Evolutionary conservation across 2,888 invertebrate genomes (phyloP).

Genomic region (Lymantria dispar): DNA sequence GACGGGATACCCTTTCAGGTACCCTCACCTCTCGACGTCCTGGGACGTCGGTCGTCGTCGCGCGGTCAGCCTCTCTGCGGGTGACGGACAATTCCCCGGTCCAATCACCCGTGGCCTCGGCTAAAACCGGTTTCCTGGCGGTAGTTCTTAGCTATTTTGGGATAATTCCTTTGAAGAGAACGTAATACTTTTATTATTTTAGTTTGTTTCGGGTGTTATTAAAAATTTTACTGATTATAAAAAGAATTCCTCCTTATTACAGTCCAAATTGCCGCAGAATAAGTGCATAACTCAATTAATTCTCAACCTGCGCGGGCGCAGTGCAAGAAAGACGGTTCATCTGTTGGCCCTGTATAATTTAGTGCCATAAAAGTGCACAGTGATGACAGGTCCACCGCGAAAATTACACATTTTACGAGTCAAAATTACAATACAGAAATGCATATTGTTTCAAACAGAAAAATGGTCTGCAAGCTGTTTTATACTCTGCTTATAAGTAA

Average conservation of each 20-base stretch:
- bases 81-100: no score
- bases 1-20: no score
- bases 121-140: no score
- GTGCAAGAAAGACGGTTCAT: slow-evolving; percentile 43
- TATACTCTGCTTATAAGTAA: slow-evolving; percentile 15
- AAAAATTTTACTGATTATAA: no score
- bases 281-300: slow-evolving; percentile 27
- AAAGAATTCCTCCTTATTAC: slow-evolving; percentile 15
- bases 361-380: slow-evolving; percentile 48
- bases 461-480: slow-evolving; percentile 4
- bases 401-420: slow-evolving; percentile 56
- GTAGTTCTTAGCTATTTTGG: no score
- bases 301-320: slow-evolving; percentile 31
- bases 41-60: no score
- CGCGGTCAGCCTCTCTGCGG: no score
- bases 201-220: no score
- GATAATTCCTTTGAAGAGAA: no score
- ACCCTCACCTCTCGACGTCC: no score
- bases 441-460: neutral
- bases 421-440: slow-evolving; percentile 43
- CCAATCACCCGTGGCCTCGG: no score
- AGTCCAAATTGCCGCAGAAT: slow-evolving; percentile 15
- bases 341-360: slow-evolving; percentile 51
- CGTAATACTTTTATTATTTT: no score
- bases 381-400: slow-evolving; percentile 56